These are phyloP conservation scores for Upupa epops DNA, from an alignment of 2,113 vertebrate genomes.

Conservation along the genomic window DNA sequence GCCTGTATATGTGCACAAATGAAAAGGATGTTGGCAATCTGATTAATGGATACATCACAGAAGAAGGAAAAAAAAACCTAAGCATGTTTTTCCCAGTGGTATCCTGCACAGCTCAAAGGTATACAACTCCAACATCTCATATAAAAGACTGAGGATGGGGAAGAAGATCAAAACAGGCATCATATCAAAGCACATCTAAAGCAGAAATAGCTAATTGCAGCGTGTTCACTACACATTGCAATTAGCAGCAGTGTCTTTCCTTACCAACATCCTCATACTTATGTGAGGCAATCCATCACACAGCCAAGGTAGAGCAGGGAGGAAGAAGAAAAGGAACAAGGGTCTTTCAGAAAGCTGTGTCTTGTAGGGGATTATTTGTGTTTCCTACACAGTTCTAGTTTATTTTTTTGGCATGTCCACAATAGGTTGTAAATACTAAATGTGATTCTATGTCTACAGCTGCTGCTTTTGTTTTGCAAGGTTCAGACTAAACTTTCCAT, in stretches of 20 bases:
- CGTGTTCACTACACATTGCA: neutral
- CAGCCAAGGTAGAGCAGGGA: neutral
- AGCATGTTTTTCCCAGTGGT: neutral
- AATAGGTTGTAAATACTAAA: neutral
- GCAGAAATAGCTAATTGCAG: neutral
- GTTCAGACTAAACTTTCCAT: neutral
- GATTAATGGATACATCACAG: neutral
- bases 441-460: neutral
- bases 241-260: neutral
- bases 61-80: no score
- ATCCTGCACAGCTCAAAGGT: neutral
- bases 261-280: neutral
- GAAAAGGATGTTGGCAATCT: neutral
- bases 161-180: constrained; percentile 1
- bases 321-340: neutral
- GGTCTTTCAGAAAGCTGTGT: neutral
- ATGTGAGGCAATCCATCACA: neutral
- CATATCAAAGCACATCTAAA: neutral
- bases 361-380: neutral
- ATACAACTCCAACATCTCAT: neutral
- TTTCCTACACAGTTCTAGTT: neutral
- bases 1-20: neutral
- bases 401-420: neutral
- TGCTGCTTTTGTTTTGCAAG: neutral
- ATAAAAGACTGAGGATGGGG: neutral